These are phyloP conservation scores for Habropoda laboriosa DNA, from an alignment of 1,140 invertebrate genomes.

Conservation along the genomic window DNA sequence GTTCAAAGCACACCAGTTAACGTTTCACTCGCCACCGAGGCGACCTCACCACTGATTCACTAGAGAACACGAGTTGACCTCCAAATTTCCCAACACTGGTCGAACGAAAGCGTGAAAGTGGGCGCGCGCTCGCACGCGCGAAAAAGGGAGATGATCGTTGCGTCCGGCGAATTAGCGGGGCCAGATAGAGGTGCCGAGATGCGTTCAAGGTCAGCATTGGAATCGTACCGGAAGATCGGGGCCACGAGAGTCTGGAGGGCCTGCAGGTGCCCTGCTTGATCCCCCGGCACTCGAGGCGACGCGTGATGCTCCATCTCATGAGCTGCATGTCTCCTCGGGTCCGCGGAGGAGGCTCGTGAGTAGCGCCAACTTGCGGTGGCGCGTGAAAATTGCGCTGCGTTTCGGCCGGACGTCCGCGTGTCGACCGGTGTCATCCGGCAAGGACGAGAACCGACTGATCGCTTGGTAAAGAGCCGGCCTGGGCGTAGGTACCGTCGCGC, in stretches of 20 bases:
- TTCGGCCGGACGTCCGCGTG: conserved; percentile 34
- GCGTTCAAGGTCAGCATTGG: conserved; percentile 17
- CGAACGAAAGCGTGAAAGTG: not conserved
- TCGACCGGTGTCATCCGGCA: conserved; percentile 64
- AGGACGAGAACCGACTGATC: conserved; percentile 77
- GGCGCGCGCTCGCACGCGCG: too few species aligned
- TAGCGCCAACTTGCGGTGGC: conserved; percentile 39
- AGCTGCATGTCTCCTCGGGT: conserved; percentile 71
- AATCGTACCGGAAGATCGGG: conserved; percentile 72
- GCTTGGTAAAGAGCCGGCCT: conserved; percentile 61
- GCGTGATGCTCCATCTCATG: conserved; percentile 80
- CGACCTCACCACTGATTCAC: not conserved
- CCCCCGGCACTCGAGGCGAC: conserved; percentile 70
- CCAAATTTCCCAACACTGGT: not conserved
- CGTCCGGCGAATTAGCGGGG: too few species aligned
- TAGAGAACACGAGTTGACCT: not conserved
- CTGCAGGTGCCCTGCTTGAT: conserved; percentile 66
- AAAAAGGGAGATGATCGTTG: not conserved
- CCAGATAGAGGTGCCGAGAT: not conserved
- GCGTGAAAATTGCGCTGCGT: conserved; percentile 33
- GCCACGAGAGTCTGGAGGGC: conserved; percentile 52
- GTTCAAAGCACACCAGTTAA: conserved; percentile 33
- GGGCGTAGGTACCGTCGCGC: conserved; percentile 65
- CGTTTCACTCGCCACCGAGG: conserved; percentile 26
- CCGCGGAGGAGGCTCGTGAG: not conserved